Base-by-base conservation (phyloP, 1,140 invertebrate species). In the Dreissena polymorpha region DNA sequence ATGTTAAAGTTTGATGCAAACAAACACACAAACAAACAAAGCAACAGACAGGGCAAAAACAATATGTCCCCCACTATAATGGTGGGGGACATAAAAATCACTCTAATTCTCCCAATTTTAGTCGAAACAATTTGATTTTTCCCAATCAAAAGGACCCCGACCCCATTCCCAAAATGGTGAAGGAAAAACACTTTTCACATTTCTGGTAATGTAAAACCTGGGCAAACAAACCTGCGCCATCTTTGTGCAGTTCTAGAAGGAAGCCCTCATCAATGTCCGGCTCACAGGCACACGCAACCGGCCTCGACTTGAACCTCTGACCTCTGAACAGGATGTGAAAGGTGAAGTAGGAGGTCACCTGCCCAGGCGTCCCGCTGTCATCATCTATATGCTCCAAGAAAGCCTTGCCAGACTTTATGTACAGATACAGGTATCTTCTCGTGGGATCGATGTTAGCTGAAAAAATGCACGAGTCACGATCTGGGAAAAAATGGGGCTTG, bases 241-340 rank as follows among this genome's bases (percentile, higher is more conserved):
- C 91, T 85, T 92, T 93, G 84, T 93, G 92, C 10, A 93, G 85
- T 82, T 93, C 92, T 10, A 93, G 73, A 21, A 93, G 83, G 85
- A 93, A 93, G 10, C 90, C 91, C 75, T 93, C 92, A 71, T 91
- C 88, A 81, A 93, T 89, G 51, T 89, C 87, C 8, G 92, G 92
- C 80, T 93, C 92, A 89, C 91, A 91, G 5, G 91, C 91, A 89
- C 91, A 93, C 3, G 91, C 88, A 13, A 91, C 88, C 13, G 92
- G 91, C 27, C 90, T 73, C n/a, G 92, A 92, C 71, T 87, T 90
- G 73, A 92, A 93, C 53, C 92, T 86, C 72, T 93, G 92, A 50
- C 90, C 91, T 13, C 92, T 83, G 75, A 93, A 93, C 81, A 92
- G 86, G 18, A 93, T 53, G 76, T 92, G 91, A 29, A 93, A 87